Conservation (phyloP, 2,888 invertebrate genomes). For the Electrophaes corylata region DNA sequence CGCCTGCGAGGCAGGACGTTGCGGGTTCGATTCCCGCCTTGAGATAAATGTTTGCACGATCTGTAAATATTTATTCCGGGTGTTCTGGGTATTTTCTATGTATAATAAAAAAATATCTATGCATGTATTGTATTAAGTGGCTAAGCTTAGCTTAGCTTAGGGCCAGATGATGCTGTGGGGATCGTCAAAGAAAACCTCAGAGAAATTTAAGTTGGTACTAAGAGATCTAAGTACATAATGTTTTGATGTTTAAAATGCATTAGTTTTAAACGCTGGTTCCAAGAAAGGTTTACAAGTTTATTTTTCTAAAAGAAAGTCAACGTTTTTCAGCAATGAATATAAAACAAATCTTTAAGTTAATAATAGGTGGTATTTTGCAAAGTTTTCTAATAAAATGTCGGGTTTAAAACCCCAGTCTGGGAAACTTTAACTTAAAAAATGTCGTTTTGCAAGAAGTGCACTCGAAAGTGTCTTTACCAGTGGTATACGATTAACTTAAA, state of each 20-base stretch:
- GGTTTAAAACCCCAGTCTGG: conserved; percentile 26
- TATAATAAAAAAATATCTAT: no score
- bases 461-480: conserved; percentile 3
- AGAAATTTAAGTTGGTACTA: no score
- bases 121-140: no score
- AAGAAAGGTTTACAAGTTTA: conserved; percentile 12
- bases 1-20: no score
- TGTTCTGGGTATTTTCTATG: no score
- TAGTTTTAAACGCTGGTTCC: no score
- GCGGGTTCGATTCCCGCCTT: no score
- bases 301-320: conserved; percentile 24
- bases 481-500: conserved; percentile 13
- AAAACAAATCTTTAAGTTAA: conserved; percentile 28
- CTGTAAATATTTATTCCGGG: no score
- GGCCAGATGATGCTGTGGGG: no score
- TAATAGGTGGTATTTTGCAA: conserved; percentile 27
- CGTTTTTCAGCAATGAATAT: conserved; percentile 30
- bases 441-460: conserved; percentile 19
- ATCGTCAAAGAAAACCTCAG: no score
- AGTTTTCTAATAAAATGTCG: conserved; percentile 36
- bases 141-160: no score
- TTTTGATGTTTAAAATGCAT: not conserved
- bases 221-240: not conserved
- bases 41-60: no score
- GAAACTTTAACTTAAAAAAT: conserved; percentile 24